Percentiles rank a stretch among this genome's conserved stretches.
These are phyloP conservation scores for Wasmannia auropunctata DNA, from an alignment of 1,140 invertebrate species.

Conservation along the genomic window DNA sequence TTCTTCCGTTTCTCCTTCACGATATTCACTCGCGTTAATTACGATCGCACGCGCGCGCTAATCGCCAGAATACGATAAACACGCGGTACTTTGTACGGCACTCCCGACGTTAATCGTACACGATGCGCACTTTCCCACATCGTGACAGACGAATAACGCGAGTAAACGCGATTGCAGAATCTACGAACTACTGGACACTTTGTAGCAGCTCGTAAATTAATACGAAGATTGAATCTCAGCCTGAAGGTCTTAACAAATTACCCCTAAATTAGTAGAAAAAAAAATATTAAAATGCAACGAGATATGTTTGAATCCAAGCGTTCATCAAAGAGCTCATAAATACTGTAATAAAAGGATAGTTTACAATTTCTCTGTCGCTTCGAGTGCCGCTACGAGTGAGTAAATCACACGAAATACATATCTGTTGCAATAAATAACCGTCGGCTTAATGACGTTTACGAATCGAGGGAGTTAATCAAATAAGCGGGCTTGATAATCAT, in stretches of 20 bases:
- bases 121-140: conserved; percentile 7
- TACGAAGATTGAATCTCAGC: neutral
- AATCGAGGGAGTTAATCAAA: neutral
- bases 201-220: neutral
- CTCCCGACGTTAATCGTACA: neutral
- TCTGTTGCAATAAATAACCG: neutral
- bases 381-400: neutral
- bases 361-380: neutral
- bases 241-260: neutral
- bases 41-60: neutral
- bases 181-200: neutral
- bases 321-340: neutral
- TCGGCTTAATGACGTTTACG: neutral
- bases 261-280: neutral
- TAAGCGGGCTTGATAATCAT: neutral
- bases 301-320: neutral
- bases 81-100: neutral
- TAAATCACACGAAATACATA: neutral
- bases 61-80: neutral
- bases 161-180: neutral
- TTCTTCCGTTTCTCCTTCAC: neutral
- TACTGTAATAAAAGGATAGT: neutral
- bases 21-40: conserved; percentile 14
- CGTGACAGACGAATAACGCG: neutral
- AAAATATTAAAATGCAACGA: neutral